Base-by-base conservation (phyloP, 2,888 invertebrate genomes). In the Sphaerophoria rueppellii region DNA sequence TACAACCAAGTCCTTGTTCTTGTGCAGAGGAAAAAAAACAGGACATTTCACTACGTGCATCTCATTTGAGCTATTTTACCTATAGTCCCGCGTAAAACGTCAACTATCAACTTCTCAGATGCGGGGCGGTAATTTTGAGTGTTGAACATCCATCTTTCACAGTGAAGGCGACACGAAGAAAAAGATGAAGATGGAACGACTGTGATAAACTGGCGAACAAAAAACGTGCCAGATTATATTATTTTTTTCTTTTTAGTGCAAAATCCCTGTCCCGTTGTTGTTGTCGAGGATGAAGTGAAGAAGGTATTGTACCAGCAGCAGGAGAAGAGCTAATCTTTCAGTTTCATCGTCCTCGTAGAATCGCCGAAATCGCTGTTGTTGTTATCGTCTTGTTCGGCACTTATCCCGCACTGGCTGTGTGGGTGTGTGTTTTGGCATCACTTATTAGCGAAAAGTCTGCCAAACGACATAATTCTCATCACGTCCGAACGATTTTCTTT, bases 401-500 rank as follows among this genome's bases (percentile, higher is more conserved):
- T 48, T 48, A 14, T 4, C 6, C 48, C 24, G 63, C 4, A 5
- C 14, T 14, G 16, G 12, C 40, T 40, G 54, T 24, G 37, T 14
- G n/a, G n/a, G 12, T 16, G 11, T 40, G 24, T 24, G 48, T 63
- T n/a, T 43, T 83, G 82, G 79, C 80, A 80, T 80, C 83, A 80
- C 83, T 83, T 83, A 83, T 83, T 83, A 83, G 82, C 67, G 78
- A 58, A 79, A 75, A 82, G 75, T 77, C 81, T 73, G 85, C 85
- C 54, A 85, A 85, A 85, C 81, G 76, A 85, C 85, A 85, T 85
- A 85, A 77, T 85, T 85, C 85, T 72, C 76, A 77, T 76, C 85
- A 85, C 85, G 85, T 85, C 76, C 81, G 70, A 74, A 70, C 85
- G 81, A 85, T 85, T 85, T 77, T 76, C 81, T 73, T 85, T 65